Base-by-base conservation (phyloP, 2,113 vertebrate genomes). In the Pomatorhinus ruficollis region DNA sequence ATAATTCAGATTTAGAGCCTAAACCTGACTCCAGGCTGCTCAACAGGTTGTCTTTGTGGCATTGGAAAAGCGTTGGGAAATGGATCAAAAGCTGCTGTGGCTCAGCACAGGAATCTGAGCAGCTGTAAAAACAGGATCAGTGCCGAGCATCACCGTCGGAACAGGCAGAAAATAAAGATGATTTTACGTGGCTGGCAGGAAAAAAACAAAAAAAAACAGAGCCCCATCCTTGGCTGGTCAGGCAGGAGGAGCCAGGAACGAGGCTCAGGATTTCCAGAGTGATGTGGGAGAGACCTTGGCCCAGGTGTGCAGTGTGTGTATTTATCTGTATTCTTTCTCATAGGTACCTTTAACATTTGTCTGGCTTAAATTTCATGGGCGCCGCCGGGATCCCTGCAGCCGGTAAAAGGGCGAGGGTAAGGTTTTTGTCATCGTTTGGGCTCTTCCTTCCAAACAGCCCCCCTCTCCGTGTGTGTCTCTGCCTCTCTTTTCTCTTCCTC, bases 241-340 rank as follows among this genome's bases (percentile, higher is more conserved):
- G 33, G 37, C 50, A 72, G 50, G 50, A 71, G 37, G 37, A 54
- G 69, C 68, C 9, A 20, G n/a, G 6, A 1, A 47, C 22, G 10
- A 28, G 24, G 40, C 15, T 59, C 11, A 0, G 33, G 0, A 4
- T 15, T 6, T 2, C 14, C 40, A 1, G 40, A 11, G 10, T 6
- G 57, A 17, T 5, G n/a, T 15, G 27, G 40, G 15, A 35, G 47
- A 45, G 84, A 47, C 23, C 64, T n/a, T 0, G n/a, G 66, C 85
- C 76, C 96, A 28, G 93, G 57, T 79, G 96, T 96, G 96, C 97
- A 97, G 97, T 98, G 98, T 98, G 98, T 98, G 98, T 98, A 98
- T 99, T 99, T 98, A 99, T 98, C 98, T 99, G 99, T 99, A 99
- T 99, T 99, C 99, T 99, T 99, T 99, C 98, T 98, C 99, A 98